Conservation (phyloP, 2,888 invertebrate species). For the Eupithecia subumbrata region DNA sequence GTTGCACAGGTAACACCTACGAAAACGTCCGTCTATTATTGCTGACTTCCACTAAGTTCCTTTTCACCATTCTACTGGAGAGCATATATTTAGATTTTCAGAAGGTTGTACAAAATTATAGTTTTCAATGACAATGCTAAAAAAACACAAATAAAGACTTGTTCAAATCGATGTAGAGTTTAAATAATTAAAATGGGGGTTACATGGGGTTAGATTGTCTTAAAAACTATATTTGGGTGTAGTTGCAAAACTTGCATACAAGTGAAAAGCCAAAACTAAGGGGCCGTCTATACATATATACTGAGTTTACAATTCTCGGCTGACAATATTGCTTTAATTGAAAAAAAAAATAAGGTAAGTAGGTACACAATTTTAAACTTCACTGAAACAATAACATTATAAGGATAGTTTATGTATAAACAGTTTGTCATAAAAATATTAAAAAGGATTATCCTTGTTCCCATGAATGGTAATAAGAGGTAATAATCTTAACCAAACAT, state of each 20-base stretch:
- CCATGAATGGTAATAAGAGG: slow-evolving; percentile 12
- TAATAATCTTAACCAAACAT: slow-evolving; percentile 10
- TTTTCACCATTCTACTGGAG: not conserved
- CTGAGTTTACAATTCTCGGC: not conserved
- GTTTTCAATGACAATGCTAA: not conserved
- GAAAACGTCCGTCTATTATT: not conserved
- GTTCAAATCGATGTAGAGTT: not conserved
- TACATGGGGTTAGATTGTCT: not conserved
- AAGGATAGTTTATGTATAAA: not conserved
- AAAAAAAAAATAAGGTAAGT: not conserved
- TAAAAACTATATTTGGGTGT: not conserved
- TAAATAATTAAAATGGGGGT: not conserved
- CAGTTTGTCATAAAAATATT: slow-evolving; percentile 4
- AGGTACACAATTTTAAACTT: not conserved
- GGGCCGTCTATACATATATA: not conserved
- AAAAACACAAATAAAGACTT: not conserved
- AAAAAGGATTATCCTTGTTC: slow-evolving; percentile 14
- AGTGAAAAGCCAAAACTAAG: not conserved
- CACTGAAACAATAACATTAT: not conserved
- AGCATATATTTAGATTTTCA: not conserved
- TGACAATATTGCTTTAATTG: not conserved
- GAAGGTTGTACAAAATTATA: not conserved
- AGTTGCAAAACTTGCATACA: not conserved
- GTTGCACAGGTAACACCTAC: slow-evolving; percentile 37
- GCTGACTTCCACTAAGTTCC: not conserved